Conservation (phyloP, 2,888 invertebrate genomes). For the Drosophila percnosoma region DNA sequence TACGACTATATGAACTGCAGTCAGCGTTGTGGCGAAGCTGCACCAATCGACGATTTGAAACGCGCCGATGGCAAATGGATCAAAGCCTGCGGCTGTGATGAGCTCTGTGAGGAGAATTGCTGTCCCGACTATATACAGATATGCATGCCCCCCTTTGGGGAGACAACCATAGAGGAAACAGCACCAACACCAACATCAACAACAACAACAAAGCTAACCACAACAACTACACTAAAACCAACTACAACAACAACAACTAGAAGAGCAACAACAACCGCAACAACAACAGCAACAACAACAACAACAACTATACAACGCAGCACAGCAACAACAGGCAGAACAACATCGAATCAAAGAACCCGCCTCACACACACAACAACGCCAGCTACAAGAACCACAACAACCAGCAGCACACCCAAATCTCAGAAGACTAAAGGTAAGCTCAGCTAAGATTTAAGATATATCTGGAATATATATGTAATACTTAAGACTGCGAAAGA, state of each 20-base stretch:
- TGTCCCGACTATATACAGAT: slow-evolving; percentile 88
- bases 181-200: slow-evolving; percentile 6
- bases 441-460: not conserved
- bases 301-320: not conserved
- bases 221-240: not conserved
- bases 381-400: not conserved
- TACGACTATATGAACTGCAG: slow-evolving; percentile 83
- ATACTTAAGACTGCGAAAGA: not conserved
- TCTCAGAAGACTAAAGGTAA: not conserved
- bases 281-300: not conserved
- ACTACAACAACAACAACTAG: slow-evolving; percentile 16
- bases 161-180: not conserved
- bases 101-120: slow-evolving; percentile 87
- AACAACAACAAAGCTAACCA: not conserved
- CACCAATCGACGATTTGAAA: not conserved
- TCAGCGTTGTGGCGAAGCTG: slow-evolving; percentile 32
- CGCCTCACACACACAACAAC: not conserved
- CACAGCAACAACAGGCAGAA: not conserved
- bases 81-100: slow-evolving; percentile 87
- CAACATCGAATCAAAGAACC: not conserved
- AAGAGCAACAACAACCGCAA: not conserved
- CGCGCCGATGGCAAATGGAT: slow-evolving; percentile 42
- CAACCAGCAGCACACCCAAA: not conserved
- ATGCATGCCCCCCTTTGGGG: slow-evolving; percentile 10
- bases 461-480: not conserved